Evolutionary conservation across 2,797 vertebrate species (phyloP).

Genomic region (Poecilia picta): DNA sequence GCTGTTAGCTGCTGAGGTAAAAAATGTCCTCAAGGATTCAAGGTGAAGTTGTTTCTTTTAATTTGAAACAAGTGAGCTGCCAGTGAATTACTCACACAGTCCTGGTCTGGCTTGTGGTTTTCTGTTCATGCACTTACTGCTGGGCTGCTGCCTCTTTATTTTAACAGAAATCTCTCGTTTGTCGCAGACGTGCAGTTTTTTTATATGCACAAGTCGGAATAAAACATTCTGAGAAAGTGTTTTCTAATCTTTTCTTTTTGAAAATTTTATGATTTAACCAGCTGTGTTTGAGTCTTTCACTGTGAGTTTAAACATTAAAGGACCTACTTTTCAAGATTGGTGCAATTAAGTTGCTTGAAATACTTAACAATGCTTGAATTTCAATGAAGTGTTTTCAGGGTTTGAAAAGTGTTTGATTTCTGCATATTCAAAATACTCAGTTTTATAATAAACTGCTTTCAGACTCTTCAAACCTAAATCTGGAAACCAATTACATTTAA

Average conservation of each 20-base stretch:
- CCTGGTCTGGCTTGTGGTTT: conserved; percentile 8
- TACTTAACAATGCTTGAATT: too few species aligned
- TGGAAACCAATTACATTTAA: too few species aligned
- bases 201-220: not conserved
- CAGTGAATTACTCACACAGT: not conserved
- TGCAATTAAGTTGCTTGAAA: too few species aligned
- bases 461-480: too few species aligned
- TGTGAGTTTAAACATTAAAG: not conserved
- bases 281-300: not conserved
- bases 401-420: too few species aligned
- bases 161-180: not conserved
- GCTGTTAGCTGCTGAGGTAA: not conserved
- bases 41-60: not conserved
- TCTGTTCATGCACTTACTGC: not conserved
- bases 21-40: not conserved
- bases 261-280: not conserved
- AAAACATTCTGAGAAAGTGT: not conserved
- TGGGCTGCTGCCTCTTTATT: not conserved
- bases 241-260: not conserved
- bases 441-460: too few species aligned
- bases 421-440: too few species aligned
- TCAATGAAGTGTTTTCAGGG: too few species aligned
- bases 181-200: not conserved
- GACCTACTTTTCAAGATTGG: not conserved
- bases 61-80: not conserved